These are phyloP conservation scores for Neelides sp. DNA, from an alignment of 1,140 invertebrate species.

Conservation along the genomic window DNA sequence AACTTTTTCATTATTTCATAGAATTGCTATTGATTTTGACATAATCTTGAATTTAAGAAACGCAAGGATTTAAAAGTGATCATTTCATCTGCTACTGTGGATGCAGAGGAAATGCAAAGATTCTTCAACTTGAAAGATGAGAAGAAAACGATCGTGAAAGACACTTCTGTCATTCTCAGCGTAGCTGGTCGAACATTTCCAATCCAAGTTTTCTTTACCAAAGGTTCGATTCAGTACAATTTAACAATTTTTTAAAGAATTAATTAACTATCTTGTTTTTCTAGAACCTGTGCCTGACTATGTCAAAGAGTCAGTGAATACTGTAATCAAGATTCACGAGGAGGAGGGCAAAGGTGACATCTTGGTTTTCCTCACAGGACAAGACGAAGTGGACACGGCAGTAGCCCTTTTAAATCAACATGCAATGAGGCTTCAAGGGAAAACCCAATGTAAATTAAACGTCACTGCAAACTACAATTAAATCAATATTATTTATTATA, in stretches of 20 bases:
- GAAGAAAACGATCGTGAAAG: slow-evolving; percentile 39
- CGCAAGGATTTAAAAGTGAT: slow-evolving; percentile 69
- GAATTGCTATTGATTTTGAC: neutral
- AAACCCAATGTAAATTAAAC: slow-evolving; percentile 20
- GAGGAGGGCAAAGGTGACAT: slow-evolving; percentile 70
- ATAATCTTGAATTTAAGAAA: slow-evolving; percentile 48
- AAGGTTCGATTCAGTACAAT: slow-evolving; percentile 44
- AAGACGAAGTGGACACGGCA: slow-evolving; percentile 75
- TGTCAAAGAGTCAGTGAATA: slow-evolving; percentile 71
- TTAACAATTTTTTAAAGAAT: slow-evolving; percentile 10
- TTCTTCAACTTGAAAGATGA: slow-evolving; percentile 72
- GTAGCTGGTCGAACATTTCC: slow-evolving; percentile 81
- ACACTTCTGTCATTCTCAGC: slow-evolving; percentile 68
- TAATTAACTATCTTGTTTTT: slow-evolving; percentile 31
- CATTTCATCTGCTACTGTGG: slow-evolving; percentile 88
- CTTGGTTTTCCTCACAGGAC: slow-evolving; percentile 85
- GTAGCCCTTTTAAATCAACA: slow-evolving; percentile 54
- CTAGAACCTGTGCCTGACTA: slow-evolving; percentile 80
- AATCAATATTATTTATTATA: slow-evolving; percentile 11
- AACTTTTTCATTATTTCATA: neutral
- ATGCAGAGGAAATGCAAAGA: slow-evolving; percentile 69
- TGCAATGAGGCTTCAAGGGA: slow-evolving; percentile 35
- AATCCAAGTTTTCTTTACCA: slow-evolving; percentile 71
- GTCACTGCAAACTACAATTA: slow-evolving; percentile 13
- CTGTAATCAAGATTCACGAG: slow-evolving; percentile 76